Evolutionary conservation across 92 coral and sea anemone species (phyloP), one percentile per base, ranked within the genome.

Genomic region (Montipora capitata): DNA sequence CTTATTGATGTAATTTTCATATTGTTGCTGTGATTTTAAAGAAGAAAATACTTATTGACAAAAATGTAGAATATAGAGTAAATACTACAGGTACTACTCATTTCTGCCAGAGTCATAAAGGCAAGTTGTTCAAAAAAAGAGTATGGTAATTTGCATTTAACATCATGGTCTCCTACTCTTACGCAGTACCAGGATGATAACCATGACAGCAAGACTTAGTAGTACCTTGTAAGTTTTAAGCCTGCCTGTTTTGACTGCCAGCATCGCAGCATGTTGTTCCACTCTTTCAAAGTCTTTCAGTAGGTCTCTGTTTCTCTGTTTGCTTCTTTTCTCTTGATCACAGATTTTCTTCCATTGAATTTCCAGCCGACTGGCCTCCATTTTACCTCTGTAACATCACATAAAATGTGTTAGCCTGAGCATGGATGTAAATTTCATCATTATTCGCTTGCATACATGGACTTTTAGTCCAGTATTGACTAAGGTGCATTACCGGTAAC

Each of bases 231-330:
- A 87, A 51, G 88, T 71, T 79, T 85, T 88, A 45, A 95, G 88
- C 79, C 94, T 84, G 17, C 85, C 81, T 51, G 93, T 79, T 69
- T 92, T 94, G 14, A 91, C 86, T 79, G 91, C 91, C 74, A 95
- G 61, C 45, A 85, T 41, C 2, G 91, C 77, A 27, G 90, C 94
- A 58, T 96, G 98, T 49, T 92, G 90, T 62, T 94, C 98, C 27
- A 96, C 90, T 79, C 96, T 68, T 82, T 96, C 96, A 90, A 96
- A 95, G 73, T 96, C 99, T 63, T 92, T 85, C 49, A 96, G 89
- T 18, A 96, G 83, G 18, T 91, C 91, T 71, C 80, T 91, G 79
- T 97, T 95, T 71, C 99, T 90, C 77, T 87, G 84, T 68, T 87
- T 86, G 76, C 98, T 92, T 40, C 76, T 74, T 41, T 90, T 91